Evolutionary conservation across 1,140 invertebrate genomes (phyloP).

Genomic region (Holotrichia oblita): DNA sequence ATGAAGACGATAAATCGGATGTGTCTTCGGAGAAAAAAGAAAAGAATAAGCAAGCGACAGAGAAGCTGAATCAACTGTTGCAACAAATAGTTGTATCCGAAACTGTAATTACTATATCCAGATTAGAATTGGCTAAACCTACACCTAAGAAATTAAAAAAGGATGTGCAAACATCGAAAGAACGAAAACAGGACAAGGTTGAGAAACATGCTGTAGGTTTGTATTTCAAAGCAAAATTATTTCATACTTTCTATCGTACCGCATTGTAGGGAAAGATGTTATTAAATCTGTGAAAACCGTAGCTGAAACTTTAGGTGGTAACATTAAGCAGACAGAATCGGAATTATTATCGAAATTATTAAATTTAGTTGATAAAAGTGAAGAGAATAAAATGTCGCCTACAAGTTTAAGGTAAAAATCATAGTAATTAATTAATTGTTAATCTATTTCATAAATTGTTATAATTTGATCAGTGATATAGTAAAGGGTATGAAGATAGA

Average conservation of each 20-base stretch:
- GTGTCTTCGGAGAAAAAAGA: neutral
- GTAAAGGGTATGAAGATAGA: slow-evolving; percentile 80
- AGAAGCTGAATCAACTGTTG: slow-evolving; percentile 19
- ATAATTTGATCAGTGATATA: slow-evolving; percentile 66
- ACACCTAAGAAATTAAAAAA: slow-evolving; percentile 42
- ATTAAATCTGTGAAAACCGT: slow-evolving; percentile 73
- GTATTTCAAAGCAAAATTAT: slow-evolving; percentile 12
- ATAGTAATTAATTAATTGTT: neutral
- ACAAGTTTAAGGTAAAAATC: slow-evolving; percentile 57
- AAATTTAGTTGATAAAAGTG: slow-evolving; percentile 41
- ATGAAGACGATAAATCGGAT: neutral
- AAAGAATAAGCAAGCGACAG: neutral
- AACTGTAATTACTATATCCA: neutral
- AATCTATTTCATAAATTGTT: slow-evolving; percentile 48
- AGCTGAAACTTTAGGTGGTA: slow-evolving; percentile 70
- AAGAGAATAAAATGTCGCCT: slow-evolving; percentile 39
- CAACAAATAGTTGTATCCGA: slow-evolving; percentile 7
- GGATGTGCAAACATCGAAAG: slow-evolving; percentile 40
- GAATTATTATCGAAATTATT: slow-evolving; percentile 78
- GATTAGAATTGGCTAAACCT: slow-evolving; percentile 53
- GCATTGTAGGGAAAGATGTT: slow-evolving; percentile 60
- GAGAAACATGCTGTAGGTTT: slow-evolving; percentile 45
- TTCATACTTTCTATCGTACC: neutral
- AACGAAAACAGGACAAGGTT: slow-evolving; percentile 43
- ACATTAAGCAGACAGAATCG: slow-evolving; percentile 75